These are phyloP conservation scores for Pao palembangensis DNA, from an alignment of 2,113 vertebrate genomes.

Conservation along the genomic window DNA sequence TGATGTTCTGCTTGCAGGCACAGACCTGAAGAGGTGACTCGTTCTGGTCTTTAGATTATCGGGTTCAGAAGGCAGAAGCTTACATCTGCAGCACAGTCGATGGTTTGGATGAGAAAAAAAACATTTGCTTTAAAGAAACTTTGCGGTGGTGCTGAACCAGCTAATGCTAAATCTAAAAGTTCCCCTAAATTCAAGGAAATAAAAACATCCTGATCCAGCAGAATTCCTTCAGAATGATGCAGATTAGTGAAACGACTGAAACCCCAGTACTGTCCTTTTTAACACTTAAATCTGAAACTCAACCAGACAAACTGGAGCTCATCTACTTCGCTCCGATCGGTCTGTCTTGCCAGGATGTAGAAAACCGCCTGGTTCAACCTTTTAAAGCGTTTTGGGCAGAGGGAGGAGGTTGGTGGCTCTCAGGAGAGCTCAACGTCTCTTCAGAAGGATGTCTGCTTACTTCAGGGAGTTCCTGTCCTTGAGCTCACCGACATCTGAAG, in stretches of 20 bases:
- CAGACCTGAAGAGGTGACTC: slow-evolving; percentile 7
- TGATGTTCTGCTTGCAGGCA: slow-evolving; percentile 38
- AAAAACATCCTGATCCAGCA: no score
- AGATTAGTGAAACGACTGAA: no score
- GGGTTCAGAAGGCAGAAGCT: slow-evolving; percentile 13
- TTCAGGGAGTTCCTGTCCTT: slow-evolving; percentile 63
- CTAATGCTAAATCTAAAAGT: no score
- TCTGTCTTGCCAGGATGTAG: slow-evolving; percentile 14
- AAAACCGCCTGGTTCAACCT: slow-evolving; percentile 30
- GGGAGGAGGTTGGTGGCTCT: slow-evolving; percentile 22
- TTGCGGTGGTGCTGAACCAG: no score
- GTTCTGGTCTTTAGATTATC: not conserved
- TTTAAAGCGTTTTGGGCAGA: slow-evolving; percentile 20
- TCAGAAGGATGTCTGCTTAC: slow-evolving; percentile 39
- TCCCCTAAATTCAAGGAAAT: no score
- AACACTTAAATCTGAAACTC: no score
- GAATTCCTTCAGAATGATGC: no score
- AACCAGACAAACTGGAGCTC: not conserved
- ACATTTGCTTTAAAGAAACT: no score
- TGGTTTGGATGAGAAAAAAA: no score
- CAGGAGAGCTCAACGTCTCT: slow-evolving; percentile 29
- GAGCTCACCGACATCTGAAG: slow-evolving; percentile 55
- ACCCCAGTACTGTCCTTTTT: no score
- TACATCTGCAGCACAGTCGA: not conserved
- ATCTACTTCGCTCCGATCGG: not conserved